Conservation (phyloP, 2,888 invertebrate genomes). For the Brachypalpus laphriformis region DNA sequence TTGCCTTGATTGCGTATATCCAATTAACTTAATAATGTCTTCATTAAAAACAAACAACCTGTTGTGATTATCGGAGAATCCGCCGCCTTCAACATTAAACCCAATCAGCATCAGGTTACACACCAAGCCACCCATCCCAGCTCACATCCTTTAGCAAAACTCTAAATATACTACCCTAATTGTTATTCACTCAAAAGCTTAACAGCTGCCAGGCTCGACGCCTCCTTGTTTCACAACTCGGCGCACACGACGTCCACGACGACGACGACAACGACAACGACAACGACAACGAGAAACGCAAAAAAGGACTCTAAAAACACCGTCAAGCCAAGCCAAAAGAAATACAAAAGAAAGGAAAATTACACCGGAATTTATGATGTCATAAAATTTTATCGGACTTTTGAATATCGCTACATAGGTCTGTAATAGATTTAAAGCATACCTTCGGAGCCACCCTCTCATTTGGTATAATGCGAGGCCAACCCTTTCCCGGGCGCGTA, state of each 20-base stretch:
- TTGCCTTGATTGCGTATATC: conserved; percentile 53
- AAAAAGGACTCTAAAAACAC: conserved; percentile 33
- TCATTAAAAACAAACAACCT: conserved; percentile 69
- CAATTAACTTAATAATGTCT: conserved; percentile 69
- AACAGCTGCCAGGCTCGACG: conserved; percentile 69
- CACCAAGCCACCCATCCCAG: neutral
- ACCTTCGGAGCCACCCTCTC: conserved; percentile 19
- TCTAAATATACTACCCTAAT: conserved; percentile 69
- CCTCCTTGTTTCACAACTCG: conserved; percentile 68
- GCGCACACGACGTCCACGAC: conserved; percentile 45
- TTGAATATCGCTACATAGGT: conserved; percentile 67
- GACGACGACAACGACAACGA: neutral
- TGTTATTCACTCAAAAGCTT: conserved; percentile 74
- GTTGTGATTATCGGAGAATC: conserved; percentile 61
- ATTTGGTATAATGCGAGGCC: conserved; percentile 13
- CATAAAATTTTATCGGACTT: conserved; percentile 74
- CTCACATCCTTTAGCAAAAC: conserved; percentile 32
- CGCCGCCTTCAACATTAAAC: conserved; percentile 52
- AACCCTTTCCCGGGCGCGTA: conserved; percentile 39
- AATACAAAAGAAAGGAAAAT: conserved; percentile 54
- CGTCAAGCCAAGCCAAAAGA: conserved; percentile 34
- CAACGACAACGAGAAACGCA: neutral
- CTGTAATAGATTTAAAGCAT: conserved; percentile 68
- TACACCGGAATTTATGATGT: conserved; percentile 68
- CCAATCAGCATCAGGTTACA: conserved; percentile 56